Evolutionary conservation across 2,113 vertebrate species (phyloP), one percentile per base, ranked within the genome.

Genomic region (Callopanchax toddi): DNA sequence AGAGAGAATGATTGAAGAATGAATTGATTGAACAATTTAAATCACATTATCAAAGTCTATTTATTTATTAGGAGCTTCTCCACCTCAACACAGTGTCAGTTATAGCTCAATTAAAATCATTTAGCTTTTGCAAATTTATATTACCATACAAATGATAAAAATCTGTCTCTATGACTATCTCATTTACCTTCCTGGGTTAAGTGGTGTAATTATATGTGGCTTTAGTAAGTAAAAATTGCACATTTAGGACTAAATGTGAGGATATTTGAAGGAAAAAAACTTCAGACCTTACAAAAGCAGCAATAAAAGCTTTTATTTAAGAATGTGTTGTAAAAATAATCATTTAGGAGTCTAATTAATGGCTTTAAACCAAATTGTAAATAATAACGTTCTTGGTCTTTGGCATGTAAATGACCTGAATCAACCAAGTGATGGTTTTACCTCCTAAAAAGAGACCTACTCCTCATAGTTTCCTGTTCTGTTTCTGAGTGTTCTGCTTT

Each of bases 1-100:
- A n/a, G 40, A 48, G 40, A 0, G 9, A 71, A 56, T 23, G 18
- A 60, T 40, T 44, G 62, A 43, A 16, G 37, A 49, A 64, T 13
- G 12, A 60, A 21, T 45, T 26, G 17, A 55, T 39, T 66, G 22
- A 61, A 67, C 42, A 49, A 51, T 54, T 36, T 69, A 44, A 66
- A 62, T 69, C 29, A 37, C 44, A 63, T 52, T 21, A 53, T 8
- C 3, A 43, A 20, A 11, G 50, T 43, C 2, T 32, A 6, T 22
- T 64, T 37, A 36, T 56, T 2, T 29, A 44, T 59, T 48, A 10
- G n/a, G 3, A 46, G 45, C 7, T 20, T 21, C 56, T 43, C 23
- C 12, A 40, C 55, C 51, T 2, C 34, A 26, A 16, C 5, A 12
- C 8, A 34, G 43, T 23, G 13, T 26, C 48, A 29, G n/a, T n/a